Evolutionary conservation across 2,888 invertebrate species (phyloP).

Genomic region (Gastracanthus pulcherrimus): DNA sequence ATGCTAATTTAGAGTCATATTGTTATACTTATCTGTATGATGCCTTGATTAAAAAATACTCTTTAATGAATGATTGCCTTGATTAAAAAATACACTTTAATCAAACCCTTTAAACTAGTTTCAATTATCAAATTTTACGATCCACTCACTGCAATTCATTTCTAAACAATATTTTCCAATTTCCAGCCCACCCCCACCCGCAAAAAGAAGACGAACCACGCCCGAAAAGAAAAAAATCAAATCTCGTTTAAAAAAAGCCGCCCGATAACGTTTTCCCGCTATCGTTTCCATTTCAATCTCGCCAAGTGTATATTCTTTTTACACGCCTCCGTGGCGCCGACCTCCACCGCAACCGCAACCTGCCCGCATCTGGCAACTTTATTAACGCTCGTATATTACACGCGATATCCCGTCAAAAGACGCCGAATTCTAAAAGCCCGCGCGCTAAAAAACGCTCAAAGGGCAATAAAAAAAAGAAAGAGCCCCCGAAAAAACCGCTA

Average conservation of each 20-base stretch:
- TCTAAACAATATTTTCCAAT: neutral
- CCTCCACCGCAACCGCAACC: neutral
- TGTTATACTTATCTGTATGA: too few relatives aligned
- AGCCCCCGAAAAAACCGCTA: neutral
- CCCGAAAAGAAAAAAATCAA: constrained; percentile 15
- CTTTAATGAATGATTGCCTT: too few relatives aligned
- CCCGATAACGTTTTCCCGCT: neutral
- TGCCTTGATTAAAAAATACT: too few relatives aligned
- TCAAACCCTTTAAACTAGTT: too few relatives aligned
- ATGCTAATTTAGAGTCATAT: too few relatives aligned
- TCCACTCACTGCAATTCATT: neutral
- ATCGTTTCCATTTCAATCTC: constrained; percentile 21
- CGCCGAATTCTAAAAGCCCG: too few relatives aligned
- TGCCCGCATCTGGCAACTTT: too few relatives aligned
- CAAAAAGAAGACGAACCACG: neutral
- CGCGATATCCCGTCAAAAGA: too few relatives aligned
- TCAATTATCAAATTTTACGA: too few relatives aligned
- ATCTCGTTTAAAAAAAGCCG: neutral
- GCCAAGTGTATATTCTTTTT: too few relatives aligned
- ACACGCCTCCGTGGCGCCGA: neutral
- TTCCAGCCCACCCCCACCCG: neutral
- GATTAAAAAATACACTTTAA: too few relatives aligned
- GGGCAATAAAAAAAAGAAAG: neutral
- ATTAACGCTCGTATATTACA: neutral
- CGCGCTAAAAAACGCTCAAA: neutral